Base-by-base conservation (phyloP, 1,140 invertebrate genomes). In the Temnothorax curvispinosus region DNA sequence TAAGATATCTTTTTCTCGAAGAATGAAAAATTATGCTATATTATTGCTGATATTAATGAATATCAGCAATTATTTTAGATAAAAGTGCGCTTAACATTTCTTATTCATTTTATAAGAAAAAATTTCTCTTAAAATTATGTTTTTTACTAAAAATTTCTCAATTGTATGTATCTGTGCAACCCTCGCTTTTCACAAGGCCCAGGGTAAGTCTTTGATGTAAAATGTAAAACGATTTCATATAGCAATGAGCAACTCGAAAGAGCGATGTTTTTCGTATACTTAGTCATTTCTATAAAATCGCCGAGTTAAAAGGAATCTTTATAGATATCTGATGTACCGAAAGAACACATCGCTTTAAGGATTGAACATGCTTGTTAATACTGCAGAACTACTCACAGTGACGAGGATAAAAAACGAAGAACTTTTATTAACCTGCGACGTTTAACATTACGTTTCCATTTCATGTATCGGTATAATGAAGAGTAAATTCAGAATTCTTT, bases 371-470 rank as follows among this genome's bases (percentile, higher is more conserved):
- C 50, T 81, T 72, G 18, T 60, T 82, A 82, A 78, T 78, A 78
- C 18, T 58, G 5, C 41, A 56, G 2, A 21, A 60, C 18, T 72
- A 72, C 35, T 54, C 15, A n/a, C 9, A 44, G 38, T 41, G n/a
- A 69, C 62, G 47, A 13, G 44, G 44, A 72, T 72, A 72, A 74
- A 27, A 13, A 74, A 60, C 38, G 50, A 32, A 21, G 52, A 60
- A 38, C 60, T 74, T 74, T 18, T 58, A 44, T 74, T 82, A 82
- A 82, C 27, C n/a, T 60, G 54, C 54, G 41, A 8, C 27, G 11
- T 74, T 84, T 75, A 84, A 74, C 18, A 47, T 84, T 75, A 75
- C 32, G 9, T 84, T 84, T 84, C 54, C 44, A 74, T 47, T 35
- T 82, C 44, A 27, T 47, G 41, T 27, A 47, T 60, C 35, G 41